Evolutionary conservation across 1,140 invertebrate genomes (phyloP), one percentile per base, ranked within the genome.

Genomic region (Pteromalus puparum): DNA sequence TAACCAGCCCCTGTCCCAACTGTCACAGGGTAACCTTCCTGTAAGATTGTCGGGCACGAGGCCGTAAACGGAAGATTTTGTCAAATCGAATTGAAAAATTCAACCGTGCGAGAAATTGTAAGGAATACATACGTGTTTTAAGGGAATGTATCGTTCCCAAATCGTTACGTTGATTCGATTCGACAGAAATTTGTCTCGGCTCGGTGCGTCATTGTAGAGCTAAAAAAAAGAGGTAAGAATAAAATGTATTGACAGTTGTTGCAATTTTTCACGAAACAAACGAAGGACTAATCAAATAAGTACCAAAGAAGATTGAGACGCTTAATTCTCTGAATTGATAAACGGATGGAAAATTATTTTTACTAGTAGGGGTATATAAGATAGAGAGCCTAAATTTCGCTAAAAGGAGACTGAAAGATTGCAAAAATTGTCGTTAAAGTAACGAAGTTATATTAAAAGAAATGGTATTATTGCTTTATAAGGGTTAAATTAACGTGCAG

Each of bases 21-120:
- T 85, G 76, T 86, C 72, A 87, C 88, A 89, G 87, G 87, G 85
- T 88, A 89, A 86, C 61, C 74, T 86, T 87, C 82, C 84, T 88
- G 72, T 82, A 84, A 79, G 53, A 88, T 84, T 61, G 67, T 70
- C 75, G 38, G 67, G 21, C 10, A 5, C 21, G 28, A 38, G 21
- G 24, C 67, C 2, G 38, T n/a, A 48, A 46, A 73, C 21, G 0
- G 2, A 61, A 84, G 6, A 24, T 24, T 84, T 80, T 79, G 68
- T 80, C 30, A 75, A 79, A 79, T 79, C 68, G 67, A 74, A 84
- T 79, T 73, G n/a, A 79, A 21, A 24, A n/a, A 74, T 28, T 26
- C 13, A 61, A 15, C 5, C 9, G 26, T 21, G 28, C 42, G 42
- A 76, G 10, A 76, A 12, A 26, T 67, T 53, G 9, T 72, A 72